Conservation (phyloP, 2,113 vertebrate genomes). For the Tupaia chinensis region DNA sequence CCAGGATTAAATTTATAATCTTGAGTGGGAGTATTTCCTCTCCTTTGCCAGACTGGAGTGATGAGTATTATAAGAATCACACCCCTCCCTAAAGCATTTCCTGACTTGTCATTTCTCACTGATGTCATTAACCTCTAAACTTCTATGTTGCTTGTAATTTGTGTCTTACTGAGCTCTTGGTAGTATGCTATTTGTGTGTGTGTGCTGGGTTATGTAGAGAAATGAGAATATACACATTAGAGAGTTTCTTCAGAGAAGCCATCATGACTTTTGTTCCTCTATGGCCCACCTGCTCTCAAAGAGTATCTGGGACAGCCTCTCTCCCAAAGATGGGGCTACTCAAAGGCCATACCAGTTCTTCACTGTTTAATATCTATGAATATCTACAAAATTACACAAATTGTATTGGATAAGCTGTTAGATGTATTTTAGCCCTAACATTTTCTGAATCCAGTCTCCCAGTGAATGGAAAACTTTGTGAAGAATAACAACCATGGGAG, state of each 20-base stretch:
- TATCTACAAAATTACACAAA: conserved; percentile 17
- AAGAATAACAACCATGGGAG: conserved; percentile 61
- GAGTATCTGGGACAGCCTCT: neutral
- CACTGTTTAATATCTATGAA: neutral
- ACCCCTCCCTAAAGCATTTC: conserved; percentile 27
- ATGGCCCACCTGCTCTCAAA: neutral
- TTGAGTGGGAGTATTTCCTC: conserved; percentile 5
- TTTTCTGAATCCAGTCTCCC: neutral
- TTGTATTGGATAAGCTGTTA: neutral
- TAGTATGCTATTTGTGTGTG: neutral
- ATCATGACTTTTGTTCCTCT: conserved; percentile 45
- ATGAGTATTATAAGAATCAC: neutral
- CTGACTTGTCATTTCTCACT: conserved; percentile 31
- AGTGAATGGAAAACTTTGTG: conserved; percentile 56
- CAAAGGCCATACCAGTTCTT: neutral
- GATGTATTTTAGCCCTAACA: neutral
- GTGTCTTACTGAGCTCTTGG: neutral
- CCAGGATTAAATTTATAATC: conserved; percentile 9
- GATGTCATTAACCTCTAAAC: neutral
- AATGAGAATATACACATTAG: neutral
- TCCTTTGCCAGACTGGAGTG: conserved; percentile 7
- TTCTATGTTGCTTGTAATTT: neutral
- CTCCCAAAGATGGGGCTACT: neutral
- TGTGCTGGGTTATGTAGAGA: neutral
- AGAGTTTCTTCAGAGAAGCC: neutral